Evolutionary conservation across 1,140 invertebrate genomes (phyloP), one percentile per base, ranked within the genome.

Genomic region (Sycophaga agraensis): DNA sequence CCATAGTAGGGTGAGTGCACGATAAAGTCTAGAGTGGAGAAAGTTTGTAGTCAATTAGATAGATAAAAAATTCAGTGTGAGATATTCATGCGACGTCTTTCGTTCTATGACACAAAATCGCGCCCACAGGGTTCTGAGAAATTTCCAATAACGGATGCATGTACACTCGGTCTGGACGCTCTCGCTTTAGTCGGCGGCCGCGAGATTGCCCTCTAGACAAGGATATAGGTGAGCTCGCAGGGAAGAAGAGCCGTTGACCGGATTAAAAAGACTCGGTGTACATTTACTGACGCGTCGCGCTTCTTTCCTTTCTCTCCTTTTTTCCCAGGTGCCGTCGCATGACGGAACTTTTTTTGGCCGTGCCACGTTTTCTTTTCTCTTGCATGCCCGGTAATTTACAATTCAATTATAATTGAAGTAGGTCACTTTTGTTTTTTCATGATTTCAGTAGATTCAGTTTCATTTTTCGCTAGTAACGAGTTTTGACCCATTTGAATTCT

Each of bases 211-310:
- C 42, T 45, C 48, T 59, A 59, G 39, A 59, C 48, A 31, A 31
- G 37, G 37, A 59, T 54, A 50, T 46, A 60, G 34, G 34, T 31
- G 34, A n/a, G n/a, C n/a, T n/a, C 17, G 46, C 9, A 53, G 2
- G 56, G 31, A 48, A 51, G 48, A 51, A 59, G 51, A 59, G 39
- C 26, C 28, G 45, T 49, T 35, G 59, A 61, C 50, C 43, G 40
- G 51, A 61, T 61, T 61, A 61, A 61, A 61, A 61, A 61, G 51
- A 48, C 39, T 24, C 19, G 31, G 28, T 56, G 40, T 56, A 56
- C 42, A 56, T n/a, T 56, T 43, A 19, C 40, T 22, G 28, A 28
- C 14, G n/a, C 31, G 24, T 49, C 14, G 26, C n/a, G n/a, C 26
- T 16, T 42, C 40, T 34, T 31, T 39, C 34, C 28, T 40, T 39